Base-by-base conservation (phyloP, 2,888 invertebrate species). In the Rotaria magnacalcarata region DNA sequence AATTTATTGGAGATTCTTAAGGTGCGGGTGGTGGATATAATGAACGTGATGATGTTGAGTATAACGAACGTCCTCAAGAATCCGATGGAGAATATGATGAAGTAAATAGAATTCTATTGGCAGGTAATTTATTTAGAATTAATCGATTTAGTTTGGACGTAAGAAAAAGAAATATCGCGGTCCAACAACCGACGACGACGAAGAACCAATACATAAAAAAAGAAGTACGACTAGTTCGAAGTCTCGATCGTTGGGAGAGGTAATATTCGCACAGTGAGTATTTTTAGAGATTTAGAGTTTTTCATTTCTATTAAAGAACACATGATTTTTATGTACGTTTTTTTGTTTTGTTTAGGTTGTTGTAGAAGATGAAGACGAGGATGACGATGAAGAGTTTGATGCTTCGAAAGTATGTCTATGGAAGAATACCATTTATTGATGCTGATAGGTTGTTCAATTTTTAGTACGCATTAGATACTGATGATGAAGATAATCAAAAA, bases 81-180 rank as follows among this genome's bases (percentile, higher is more conserved):
- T 95, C 94, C 19, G 96, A 96, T 90, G 96, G 96, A 90, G 98
- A 98, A 92, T 98, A 95, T 91, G 99, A 99, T 92, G 98, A 98
- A 91, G 95, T 95, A 74, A 27, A 19, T 43, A 47, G 47, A 4
- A 27, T 24, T 11, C 11, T 19, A 21, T 21, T 50, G 21, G 27
- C 21, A 41, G 27, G 5, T 50, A 14, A 85, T 10, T 56, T 84
- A 41, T 27, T 24, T 52, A 60, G 2, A 14, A 34, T 27, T 50
- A 52, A 54, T n/a, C 41, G 47, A 47, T 67, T 74, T 34, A 86
- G 86, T 86, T 86, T 84, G 86, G 86, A 60, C 54, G 86, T 75
- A 86, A 80, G 47, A 86, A 86, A 41, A 86, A 86, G 54, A 86
- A 86, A 60, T 86, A 84, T 80, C 74, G 86, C 11, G 10, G 14